Base-by-base conservation (phyloP, 2,888 invertebrate species). In the Ferdinandea cuprea region DNA sequence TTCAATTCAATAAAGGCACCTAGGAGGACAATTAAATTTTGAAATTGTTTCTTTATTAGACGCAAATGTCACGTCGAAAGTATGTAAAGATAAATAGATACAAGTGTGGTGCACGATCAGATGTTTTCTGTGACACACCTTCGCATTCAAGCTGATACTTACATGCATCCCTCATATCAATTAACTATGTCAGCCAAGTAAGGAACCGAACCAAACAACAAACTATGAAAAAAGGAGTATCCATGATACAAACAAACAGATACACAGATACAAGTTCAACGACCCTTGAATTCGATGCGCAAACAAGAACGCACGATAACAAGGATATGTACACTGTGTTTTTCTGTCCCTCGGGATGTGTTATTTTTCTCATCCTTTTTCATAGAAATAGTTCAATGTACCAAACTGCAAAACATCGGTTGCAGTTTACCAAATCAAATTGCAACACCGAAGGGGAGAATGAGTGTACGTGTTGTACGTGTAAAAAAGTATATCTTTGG, bases 201-300 rank as follows among this genome's bases (percentile, higher is more conserved):
- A 35, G 13, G 40, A 52, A 40, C 19, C 9, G 11, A 42, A 13
- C 25, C 15, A 37, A 54, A 17, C 28, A 32, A 74, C 25, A 76
- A 52, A 52, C 44, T 40, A 44, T 17, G 44, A 25, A 13, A 56
- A 28, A 28, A 46, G 15, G 9, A 48, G 21, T 63, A 48, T 52
- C 58, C 28, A n/a, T 15, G 17, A 44, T 35, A 21, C 13, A 8
- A 7, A 37, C 21, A 25, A 42, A 11, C n/a, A 52, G 42, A 56
- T 65, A 28, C 13, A 48, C 58, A n/a, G n/a, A n/a, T n/a, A n/a
- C 19, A 35, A 76, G 77, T 69, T 77, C 69, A 69, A 77, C 54
- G 69, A 77, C 77, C 77, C 77, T 77, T 28, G 15, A 77, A 59
- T 59, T 52, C 8, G 35, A 61, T 59, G 44, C n/a, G n/a, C 48